Percentiles rank a stretch among this genome's conserved stretches.
phyloP scores from a whole-genome alignment of 2,888 invertebrate species.

The Laspeyria flexula region DNA sequence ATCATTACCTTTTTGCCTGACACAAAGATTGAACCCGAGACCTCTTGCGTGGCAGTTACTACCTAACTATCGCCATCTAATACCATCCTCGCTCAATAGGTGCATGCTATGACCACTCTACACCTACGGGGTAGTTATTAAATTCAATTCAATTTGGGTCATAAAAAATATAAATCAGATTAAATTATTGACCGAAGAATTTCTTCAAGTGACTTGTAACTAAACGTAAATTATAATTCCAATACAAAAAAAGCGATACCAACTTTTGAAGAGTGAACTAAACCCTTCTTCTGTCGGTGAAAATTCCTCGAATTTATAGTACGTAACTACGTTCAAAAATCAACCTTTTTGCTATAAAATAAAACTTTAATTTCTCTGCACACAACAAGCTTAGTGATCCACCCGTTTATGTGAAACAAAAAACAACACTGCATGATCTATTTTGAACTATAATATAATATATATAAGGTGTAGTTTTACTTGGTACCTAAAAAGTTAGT shows the following conservation, averaged over 20 bases:
- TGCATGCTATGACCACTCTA: too few species aligned
- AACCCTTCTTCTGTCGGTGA: slow-evolving; percentile 25
- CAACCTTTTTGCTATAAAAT: slow-evolving; percentile 12
- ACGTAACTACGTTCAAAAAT: slow-evolving; percentile 15
- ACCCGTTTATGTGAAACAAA: slow-evolving; percentile 30
- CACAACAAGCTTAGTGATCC: slow-evolving; percentile 11
- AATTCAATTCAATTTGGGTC: too few species aligned
- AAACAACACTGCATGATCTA: slow-evolving; percentile 6
- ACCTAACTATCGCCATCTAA: too few species aligned
- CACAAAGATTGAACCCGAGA: too few species aligned
- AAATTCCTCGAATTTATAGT: slow-evolving; percentile 36
- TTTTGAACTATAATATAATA: slow-evolving; percentile 17
- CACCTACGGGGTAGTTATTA: too few species aligned
- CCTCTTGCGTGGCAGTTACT: too few species aligned
- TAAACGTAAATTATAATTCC: slow-evolving; percentile 32
- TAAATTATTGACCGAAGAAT: neutral
- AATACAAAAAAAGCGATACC: slow-evolving; percentile 31
- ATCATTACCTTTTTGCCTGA: too few species aligned
- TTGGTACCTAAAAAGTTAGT: slow-evolving; percentile 23
- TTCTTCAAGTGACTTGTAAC: slow-evolving; percentile 3
- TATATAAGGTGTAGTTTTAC: slow-evolving; percentile 43
- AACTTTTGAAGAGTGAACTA: slow-evolving; percentile 30
- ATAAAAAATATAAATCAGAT: slow-evolving; percentile 14
- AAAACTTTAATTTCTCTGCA: slow-evolving; percentile 25
- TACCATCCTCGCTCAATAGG: too few species aligned